These are phyloP conservation scores for Dissostichus mawsoni DNA, from an alignment of 2,113 vertebrate genomes.

Conservation along the genomic window DNA sequence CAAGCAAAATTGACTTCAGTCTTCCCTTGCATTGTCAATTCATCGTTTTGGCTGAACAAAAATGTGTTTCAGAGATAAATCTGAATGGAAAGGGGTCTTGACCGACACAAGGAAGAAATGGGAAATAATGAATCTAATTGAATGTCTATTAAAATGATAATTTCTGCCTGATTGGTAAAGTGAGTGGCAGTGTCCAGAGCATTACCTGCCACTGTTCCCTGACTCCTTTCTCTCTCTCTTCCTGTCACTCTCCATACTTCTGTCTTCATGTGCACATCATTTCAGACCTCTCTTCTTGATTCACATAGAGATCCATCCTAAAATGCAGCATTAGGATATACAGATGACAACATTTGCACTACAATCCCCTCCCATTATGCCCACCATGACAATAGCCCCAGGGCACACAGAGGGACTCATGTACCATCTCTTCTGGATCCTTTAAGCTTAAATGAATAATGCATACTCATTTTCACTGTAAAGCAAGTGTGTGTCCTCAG, in stretches of 20 bases:
- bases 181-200: conserved; percentile 64
- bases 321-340: conserved; percentile 58
- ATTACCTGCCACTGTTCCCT: conserved; percentile 53
- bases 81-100: conserved; percentile 62
- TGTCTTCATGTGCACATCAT: conserved; percentile 42
- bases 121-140: conserved; percentile 70
- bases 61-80: conserved; percentile 66
- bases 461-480: conserved; percentile 59
- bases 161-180: conserved; percentile 66
- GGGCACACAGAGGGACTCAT: conserved; percentile 60
- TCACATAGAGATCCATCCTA: conserved; percentile 38
- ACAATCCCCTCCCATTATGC: conserved; percentile 65
- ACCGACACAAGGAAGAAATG: conserved; percentile 64
- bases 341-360: conserved; percentile 70
- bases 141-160: conserved; percentile 74
- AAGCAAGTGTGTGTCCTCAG: conserved; percentile 53
- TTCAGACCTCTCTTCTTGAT: conserved; percentile 32
- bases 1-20: conserved; percentile 73
- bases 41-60: conserved; percentile 57
- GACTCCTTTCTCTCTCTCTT: conserved; percentile 9
- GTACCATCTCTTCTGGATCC: conserved; percentile 61
- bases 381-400: conserved; percentile 69
- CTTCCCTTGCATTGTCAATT: conserved; percentile 70
- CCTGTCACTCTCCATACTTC: conserved; percentile 32
- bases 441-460: conserved; percentile 72